phyloP scores from a whole-genome alignment of 2,113 vertebrate genomes.

The Crotalus tigris region DNA sequence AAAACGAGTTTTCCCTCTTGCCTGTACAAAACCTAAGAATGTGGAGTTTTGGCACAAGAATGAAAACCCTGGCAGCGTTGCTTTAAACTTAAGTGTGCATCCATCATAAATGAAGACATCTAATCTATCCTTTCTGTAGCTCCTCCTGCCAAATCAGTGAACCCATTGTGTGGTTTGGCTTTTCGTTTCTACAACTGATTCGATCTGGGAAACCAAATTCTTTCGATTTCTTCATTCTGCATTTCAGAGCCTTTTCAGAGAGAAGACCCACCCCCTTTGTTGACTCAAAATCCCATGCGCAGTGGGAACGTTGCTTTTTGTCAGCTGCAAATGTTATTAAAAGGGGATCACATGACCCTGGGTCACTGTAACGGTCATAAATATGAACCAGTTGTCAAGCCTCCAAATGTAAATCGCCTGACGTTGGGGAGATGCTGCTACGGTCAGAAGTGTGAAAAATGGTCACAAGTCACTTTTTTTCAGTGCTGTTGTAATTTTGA shows the following conservation, averaged over 20 bases:
- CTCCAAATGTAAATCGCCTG: background rate
- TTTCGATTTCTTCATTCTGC: background rate
- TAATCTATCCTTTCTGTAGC: background rate
- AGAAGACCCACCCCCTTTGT: background rate
- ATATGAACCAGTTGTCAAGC: no score
- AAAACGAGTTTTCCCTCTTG: background rate
- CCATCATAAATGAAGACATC: background rate
- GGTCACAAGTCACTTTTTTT: background rate
- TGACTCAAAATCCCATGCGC: background rate
- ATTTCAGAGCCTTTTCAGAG: background rate
- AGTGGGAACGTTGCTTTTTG: background rate
- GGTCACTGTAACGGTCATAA: no score
- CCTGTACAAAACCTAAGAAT: background rate
- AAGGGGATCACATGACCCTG: no score
- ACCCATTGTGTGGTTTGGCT: background rate
- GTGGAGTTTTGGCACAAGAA: background rate
- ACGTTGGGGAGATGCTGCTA: background rate
- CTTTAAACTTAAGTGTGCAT: background rate
- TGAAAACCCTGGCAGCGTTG: background rate
- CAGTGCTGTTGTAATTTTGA: background rate
- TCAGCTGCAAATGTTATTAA: conserved; percentile 8
- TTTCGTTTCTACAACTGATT: background rate
- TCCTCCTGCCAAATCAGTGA: background rate
- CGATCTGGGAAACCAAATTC: background rate
- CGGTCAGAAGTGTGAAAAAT: background rate